Evolutionary conservation across 2,797 vertebrate species (phyloP).

Genomic region (Pogonophryne albipinna): DNA sequence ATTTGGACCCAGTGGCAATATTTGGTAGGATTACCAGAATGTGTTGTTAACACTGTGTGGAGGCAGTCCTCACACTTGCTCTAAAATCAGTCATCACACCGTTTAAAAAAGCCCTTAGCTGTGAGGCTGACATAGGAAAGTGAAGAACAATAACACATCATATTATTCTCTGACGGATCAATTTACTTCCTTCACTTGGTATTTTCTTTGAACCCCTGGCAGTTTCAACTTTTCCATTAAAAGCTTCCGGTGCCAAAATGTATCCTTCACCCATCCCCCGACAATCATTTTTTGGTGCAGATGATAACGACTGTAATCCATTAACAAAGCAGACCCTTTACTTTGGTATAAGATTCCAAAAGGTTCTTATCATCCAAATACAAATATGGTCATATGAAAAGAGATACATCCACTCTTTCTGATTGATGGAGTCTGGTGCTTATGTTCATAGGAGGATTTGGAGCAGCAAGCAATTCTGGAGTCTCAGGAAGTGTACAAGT

Average conservation of each 20-base stretch:
- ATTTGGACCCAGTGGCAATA: slow-evolving; percentile 48
- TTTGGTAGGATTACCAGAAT: slow-evolving; percentile 66
- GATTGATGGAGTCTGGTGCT: too few species aligned
- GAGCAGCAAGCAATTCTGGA: not conserved
- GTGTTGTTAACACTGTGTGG: slow-evolving; percentile 70
- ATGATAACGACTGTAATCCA: too few species aligned
- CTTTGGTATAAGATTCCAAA: too few species aligned
- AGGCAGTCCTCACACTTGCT: slow-evolving; percentile 68
- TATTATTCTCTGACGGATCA: slow-evolving; percentile 27
- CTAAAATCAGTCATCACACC: slow-evolving; percentile 67
- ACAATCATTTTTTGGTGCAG: slow-evolving; percentile 2
- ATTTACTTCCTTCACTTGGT: slow-evolving; percentile 22
- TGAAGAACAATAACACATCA: slow-evolving; percentile 23
- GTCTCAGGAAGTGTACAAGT: slow-evolving; percentile 12
- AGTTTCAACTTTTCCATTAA: slow-evolving; percentile 7
- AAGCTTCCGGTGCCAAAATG: not conserved
- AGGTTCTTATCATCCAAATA: too few species aligned
- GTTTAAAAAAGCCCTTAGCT: slow-evolving; percentile 39
- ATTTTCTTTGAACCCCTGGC: slow-evolving; percentile 13
- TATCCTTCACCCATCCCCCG: not conserved
- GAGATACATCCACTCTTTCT: too few species aligned
- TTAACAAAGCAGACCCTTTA: too few species aligned
- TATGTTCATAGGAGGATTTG: not conserved
- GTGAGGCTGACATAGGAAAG: slow-evolving; percentile 27
- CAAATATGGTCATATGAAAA: too few species aligned